Base-by-base conservation (phyloP, 2,113 vertebrate genomes). In the Trinectes maculatus region DNA sequence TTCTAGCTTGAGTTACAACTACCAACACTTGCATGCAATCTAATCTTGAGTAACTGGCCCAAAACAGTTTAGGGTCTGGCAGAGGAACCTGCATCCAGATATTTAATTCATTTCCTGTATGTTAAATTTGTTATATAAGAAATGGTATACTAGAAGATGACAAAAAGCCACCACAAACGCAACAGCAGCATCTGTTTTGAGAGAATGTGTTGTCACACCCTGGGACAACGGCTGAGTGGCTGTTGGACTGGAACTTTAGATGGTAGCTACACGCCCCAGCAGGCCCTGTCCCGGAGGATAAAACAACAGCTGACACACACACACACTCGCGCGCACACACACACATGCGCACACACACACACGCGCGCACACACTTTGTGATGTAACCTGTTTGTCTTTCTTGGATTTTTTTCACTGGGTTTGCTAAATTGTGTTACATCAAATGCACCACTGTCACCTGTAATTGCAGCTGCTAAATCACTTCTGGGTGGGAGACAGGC, bases 171-270 rank as follows among this genome's bases (percentile, higher is more conserved):
- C 21, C 40, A 43, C 43, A 48, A 62, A 82, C 74, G 76, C 69
- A n/a, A 58, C 42, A 72, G 66, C 64, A 78, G 19, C 61, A 64
- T 59, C 73, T 73, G 64, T 66, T 56, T 31, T 71, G n/a, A 16
- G 29, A 54, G 51, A n/a, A n/a, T 63, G 58, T 67, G 56, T 52
- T 66, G 61, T 59, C 57, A 70, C 55, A 66, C 60, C 56, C 60
- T 39, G 73, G 57, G 65, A 79, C 71, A 16, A 56, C n/a, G 6
- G 64, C 42, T 58, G 9, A 74, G 24, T 49, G 61, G 39, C 71
- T 80, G 71, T 56, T 76, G 29, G 71, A 75, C 51, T 61, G 74
- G 44, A 80, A 77, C 53, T 71, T 79, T 51, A 76, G 69, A 73
- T 47, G 55, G 40, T 52, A 46, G 53, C 22, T 72, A 71, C 82